Conservation (phyloP, 2,888 invertebrate species). For the Slavum lentiscoides region DNA sequence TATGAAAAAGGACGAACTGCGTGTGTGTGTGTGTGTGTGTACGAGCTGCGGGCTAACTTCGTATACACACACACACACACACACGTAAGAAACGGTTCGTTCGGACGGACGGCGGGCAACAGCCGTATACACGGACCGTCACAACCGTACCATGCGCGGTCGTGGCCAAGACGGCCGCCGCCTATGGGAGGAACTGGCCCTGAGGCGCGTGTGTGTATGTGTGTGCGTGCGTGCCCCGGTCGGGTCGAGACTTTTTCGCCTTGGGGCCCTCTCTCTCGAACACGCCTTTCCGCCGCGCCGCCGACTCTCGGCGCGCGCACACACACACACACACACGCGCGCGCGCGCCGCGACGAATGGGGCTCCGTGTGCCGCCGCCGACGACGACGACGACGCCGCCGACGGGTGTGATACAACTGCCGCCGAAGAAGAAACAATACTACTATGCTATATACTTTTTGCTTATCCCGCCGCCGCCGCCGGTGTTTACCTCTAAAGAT, state of each 20-base stretch:
- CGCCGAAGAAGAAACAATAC: no score
- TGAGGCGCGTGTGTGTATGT: constrained; percentile 2
- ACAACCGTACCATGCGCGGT: neutral
- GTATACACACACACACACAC: neutral
- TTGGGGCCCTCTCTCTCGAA: neutral
- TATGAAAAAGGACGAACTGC: neutral
- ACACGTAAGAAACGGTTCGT: neutral
- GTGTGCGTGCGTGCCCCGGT: constrained; percentile 2
- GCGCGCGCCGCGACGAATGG: no score
- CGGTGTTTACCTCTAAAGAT: no score
- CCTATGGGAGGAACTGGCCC: constrained; percentile 48
- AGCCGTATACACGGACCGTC: neutral
- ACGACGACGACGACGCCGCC: no score
- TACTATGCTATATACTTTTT: no score
- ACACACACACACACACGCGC: no score
- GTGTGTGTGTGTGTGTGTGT: neutral
- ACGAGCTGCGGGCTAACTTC: neutral
- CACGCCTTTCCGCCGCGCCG: constrained; percentile 26
- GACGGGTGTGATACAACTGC: no score
- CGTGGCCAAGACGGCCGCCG: constrained; percentile 24
- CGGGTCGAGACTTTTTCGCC: constrained; percentile 31
- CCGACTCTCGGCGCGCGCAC: neutral
- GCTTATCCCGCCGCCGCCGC: no score
- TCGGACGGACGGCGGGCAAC: constrained; percentile 27
- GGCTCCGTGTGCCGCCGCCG: no score